Evolutionary conservation across 1,140 invertebrate species (phyloP), one percentile per base, ranked within the genome.

Genomic region (Lamellibrachia luymesi): DNA sequence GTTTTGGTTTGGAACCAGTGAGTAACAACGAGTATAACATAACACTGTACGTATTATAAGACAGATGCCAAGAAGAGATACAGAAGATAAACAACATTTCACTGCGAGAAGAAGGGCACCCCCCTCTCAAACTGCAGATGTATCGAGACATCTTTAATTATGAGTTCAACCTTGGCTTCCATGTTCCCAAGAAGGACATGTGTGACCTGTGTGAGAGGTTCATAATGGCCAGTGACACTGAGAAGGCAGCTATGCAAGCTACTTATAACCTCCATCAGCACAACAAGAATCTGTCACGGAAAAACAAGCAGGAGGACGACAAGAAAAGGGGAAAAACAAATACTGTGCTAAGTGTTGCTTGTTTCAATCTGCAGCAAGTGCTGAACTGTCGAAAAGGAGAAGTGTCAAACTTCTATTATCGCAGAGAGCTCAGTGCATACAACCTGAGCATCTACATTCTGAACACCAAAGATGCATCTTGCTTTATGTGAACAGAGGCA

Each of bases 341-440:
- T 91, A 8, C 91, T n/a, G 38, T 52, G 10, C 80, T 92, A 80
- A 38, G 92, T 94, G 90, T 80, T 25, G n/a, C 93, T 80, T 91
- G 93, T 51, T 94, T 93, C 91, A 93, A 94, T 91, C 80, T 94
- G 22, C 90, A 94, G 90, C 92, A 92, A 27, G 94, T 94, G 4
- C 90, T 94, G 27, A 51, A 92, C 50, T 93, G 51, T 38, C 94
- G 94, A 64, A 50, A 80, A 49, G 80, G 17, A 49, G 6, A 50
- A 49, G 90, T 56, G 91, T 80, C 92, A 25, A 80, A 91, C 80
- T 49, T 94, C 8, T 94, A 93, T 91, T 94, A 94, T 93, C 92
- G 93, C 52, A 92, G 92, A 92, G 90, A 93, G 92, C 91, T 94
- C 10, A 50, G 51, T 92, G 93, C 92, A 17, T 94, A 94, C 90